phyloP scores from a whole-genome alignment of 2,888 invertebrate species.

The Steinernema scapterisci region DNA sequence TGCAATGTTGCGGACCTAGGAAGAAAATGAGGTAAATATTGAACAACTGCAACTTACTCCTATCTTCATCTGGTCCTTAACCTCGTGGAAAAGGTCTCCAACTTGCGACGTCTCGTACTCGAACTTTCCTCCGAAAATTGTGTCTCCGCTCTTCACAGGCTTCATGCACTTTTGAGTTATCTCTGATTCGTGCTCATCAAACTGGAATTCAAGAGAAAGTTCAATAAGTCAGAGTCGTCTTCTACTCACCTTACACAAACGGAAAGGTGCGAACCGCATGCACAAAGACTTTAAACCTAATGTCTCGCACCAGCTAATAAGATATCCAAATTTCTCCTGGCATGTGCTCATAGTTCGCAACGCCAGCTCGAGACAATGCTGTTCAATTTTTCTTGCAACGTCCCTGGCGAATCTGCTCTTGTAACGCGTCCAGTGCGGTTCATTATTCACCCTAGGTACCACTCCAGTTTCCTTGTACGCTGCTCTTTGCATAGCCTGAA shows the following conservation, averaged over 20 bases:
- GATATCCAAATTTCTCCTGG: background rate
- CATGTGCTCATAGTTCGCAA: constrained; percentile 54
- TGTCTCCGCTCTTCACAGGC: background rate
- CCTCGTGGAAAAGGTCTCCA: constrained; percentile 47
- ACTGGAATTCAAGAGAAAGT: too few relatives aligned
- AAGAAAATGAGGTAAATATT: background rate
- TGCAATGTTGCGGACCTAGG: constrained; percentile 56
- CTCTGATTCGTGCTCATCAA: background rate
- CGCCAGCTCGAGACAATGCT: constrained; percentile 58
- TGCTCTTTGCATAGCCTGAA: too few relatives aligned
- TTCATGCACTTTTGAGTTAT: constrained; percentile 32
- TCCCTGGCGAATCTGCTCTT: constrained; percentile 45
- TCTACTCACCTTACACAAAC: background rate
- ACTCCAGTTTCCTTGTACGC: constrained; percentile 11
- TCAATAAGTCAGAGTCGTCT: too few relatives aligned
- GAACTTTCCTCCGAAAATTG: constrained; percentile 40
- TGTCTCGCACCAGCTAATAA: too few relatives aligned
- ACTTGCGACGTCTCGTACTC: constrained; percentile 41
- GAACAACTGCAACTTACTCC: constrained; percentile 43
- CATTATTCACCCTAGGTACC: too few relatives aligned
- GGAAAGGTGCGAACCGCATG: too few relatives aligned
- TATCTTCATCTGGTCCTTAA: constrained; percentile 53
- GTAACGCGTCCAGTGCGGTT: constrained; percentile 45
- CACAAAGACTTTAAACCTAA: too few relatives aligned
- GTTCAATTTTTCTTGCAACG: constrained; percentile 47